Conservation (phyloP, 2,888 invertebrate species). For the Chrysomela aeneicollis region DNA sequence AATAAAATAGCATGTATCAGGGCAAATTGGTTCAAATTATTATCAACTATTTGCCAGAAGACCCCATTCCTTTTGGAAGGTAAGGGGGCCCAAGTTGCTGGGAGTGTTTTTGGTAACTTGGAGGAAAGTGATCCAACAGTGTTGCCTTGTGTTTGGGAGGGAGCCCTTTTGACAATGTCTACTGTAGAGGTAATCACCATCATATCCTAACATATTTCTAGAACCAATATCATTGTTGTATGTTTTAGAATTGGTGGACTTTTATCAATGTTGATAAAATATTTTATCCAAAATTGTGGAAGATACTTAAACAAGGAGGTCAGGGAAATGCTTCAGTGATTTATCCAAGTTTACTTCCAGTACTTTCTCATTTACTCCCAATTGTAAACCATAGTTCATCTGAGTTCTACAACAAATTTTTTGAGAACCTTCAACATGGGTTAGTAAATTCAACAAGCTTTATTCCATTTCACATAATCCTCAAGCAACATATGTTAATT, state of each 20-base stretch:
- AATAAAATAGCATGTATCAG: conserved; percentile 64
- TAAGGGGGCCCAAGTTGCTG: conserved; percentile 66
- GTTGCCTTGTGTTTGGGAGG: conserved; percentile 77
- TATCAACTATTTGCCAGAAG: conserved; percentile 70
- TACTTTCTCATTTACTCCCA: conserved; percentile 74
- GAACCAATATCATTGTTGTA: neutral
- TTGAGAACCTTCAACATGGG: conserved; percentile 74
- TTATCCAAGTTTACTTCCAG: conserved; percentile 77
- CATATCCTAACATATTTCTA: too few species aligned
- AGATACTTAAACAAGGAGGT: conserved; percentile 74
- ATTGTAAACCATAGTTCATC: conserved; percentile 59
- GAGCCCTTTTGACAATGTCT: conserved; percentile 69
- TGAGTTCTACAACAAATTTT: conserved; percentile 72
- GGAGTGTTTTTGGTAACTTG: conserved; percentile 69
- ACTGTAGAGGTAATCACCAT: conserved; percentile 63
- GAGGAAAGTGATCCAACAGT: conserved; percentile 75
- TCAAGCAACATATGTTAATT: too few species aligned
- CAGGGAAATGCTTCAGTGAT: conserved; percentile 79
- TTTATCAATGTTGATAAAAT: conserved; percentile 77
- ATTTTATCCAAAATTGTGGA: conserved; percentile 75
- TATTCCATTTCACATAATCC: neutral
- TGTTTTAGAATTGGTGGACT: conserved; percentile 73
- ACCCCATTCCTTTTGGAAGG: conserved; percentile 64
- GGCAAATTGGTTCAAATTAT: conserved; percentile 74
- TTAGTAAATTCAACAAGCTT: conserved; percentile 55